Percentiles rank a stretch among this genome's conserved stretches.
phyloP scores from a whole-genome alignment of 2,888 invertebrate genomes.

The Sarcophaga variegata region DNA sequence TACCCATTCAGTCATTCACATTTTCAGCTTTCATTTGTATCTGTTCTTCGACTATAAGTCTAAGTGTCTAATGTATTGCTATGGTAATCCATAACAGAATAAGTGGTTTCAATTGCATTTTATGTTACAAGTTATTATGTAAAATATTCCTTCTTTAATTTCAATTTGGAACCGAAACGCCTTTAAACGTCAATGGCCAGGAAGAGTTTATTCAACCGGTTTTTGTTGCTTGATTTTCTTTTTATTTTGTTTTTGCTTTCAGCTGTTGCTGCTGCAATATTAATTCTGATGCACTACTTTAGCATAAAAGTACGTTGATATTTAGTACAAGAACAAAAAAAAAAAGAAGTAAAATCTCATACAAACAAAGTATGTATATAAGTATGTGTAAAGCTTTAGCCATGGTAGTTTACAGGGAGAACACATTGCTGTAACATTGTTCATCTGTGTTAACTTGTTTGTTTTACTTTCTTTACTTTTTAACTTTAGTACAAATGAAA shows the following conservation, averaged over 20 bases:
- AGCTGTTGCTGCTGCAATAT: constrained; percentile 41
- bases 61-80: no score
- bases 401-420: background rate
- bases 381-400: background rate
- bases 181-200: constrained; percentile 62
- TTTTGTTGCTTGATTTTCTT: constrained; percentile 17
- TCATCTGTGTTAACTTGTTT: no score
- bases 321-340: constrained; percentile 40
- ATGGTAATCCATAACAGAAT: no score
- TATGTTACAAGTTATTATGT: background rate
- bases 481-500: background rate
- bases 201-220: constrained; percentile 67
- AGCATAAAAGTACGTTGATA: constrained; percentile 16
- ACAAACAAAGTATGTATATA: background rate
- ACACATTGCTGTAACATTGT: background rate
- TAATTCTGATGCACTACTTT: constrained; percentile 40
- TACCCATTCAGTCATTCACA: no score
- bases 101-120: constrained; percentile 57
- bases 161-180: constrained; percentile 34
- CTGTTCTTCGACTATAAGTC: no score
- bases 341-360: constrained; percentile 16
- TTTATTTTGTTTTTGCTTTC: constrained; percentile 41
- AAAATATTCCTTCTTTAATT: constrained; percentile 36
- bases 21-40: no score
- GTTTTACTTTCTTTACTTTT: no score